Percentiles rank a stretch among this genome's conserved stretches.
Conservation (phyloP, 2,797 vertebrate species). For the Channallabes apus region DNA sequence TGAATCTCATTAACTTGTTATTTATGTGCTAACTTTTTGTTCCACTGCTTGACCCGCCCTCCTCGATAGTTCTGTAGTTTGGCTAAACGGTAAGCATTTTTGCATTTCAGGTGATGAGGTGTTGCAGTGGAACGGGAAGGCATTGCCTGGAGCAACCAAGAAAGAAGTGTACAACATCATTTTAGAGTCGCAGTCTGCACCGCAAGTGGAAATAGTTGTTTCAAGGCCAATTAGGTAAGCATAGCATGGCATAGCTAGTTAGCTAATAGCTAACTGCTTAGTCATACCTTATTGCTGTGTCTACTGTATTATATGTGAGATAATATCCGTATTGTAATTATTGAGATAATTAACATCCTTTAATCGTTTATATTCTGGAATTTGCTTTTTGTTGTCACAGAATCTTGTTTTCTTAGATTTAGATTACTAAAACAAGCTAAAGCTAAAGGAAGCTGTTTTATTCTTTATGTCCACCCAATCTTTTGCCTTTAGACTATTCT, state of each 20-base stretch:
- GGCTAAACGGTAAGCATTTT: conserved; percentile 46
- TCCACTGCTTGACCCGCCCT: conserved; percentile 3
- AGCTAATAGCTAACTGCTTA: too few relatives aligned
- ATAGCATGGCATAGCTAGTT: not conserved
- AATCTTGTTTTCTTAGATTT: not conserved
- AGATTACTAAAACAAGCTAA: not conserved
- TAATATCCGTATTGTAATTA: not conserved
- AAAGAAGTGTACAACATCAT: conserved; percentile 99
- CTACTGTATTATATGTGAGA: not conserved
- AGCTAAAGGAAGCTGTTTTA: not conserved
- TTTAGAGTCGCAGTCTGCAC: conserved; percentile 97
- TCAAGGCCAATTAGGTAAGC: conserved; percentile 97
- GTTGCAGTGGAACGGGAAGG: conserved; percentile 97
- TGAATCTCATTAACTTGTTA: not conserved
- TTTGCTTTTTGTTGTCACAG: not conserved
- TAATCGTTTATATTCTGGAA: not conserved
- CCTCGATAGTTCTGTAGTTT: not conserved
- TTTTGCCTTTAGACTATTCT: not conserved
- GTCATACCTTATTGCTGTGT: not conserved
- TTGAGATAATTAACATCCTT: not conserved
- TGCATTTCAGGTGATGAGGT: conserved; percentile 92
- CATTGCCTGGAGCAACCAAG: conserved; percentile 96
- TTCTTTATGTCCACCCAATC: not conserved
- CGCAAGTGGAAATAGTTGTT: conserved; percentile 99
- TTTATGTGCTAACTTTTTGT: not conserved